A percentile compares a stretch with the other conserved stretches of the same genome.
Evolutionary conservation across 1,140 invertebrate species (phyloP).

Genomic region (Drosophila nebulosa): DNA sequence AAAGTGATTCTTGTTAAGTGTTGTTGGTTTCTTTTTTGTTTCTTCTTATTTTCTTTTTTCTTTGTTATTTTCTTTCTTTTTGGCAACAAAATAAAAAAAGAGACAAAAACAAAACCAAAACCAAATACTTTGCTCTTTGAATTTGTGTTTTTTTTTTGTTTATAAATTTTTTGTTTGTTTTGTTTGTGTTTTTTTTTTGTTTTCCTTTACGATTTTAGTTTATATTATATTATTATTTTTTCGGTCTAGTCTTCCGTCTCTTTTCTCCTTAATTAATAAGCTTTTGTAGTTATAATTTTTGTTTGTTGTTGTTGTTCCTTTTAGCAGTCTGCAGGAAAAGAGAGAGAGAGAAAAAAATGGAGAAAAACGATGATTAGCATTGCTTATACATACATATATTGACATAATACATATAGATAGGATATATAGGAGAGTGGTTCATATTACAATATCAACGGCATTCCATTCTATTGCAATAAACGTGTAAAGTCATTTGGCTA

Average conservation of each 20-base stretch:
- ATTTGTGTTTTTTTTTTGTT: constrained; percentile 17
- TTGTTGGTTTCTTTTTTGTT: constrained; percentile 3
- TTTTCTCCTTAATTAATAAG: constrained; percentile 62
- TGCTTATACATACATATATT: background rate
- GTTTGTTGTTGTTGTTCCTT: constrained; percentile 64
- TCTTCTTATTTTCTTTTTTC: background rate
- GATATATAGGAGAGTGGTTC: no score
- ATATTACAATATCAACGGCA: background rate
- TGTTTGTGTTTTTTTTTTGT: constrained; percentile 17
- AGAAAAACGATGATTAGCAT: background rate
- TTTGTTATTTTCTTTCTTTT: constrained; percentile 21
- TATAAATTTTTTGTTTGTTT: constrained; percentile 23
- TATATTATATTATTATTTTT: constrained; percentile 32
- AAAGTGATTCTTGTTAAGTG: constrained; percentile 50
- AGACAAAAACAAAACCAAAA: constrained; percentile 14
- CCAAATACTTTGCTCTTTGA: constrained; percentile 53
- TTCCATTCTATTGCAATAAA: no score
- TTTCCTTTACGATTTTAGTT: background rate
- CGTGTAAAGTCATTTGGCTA: background rate
- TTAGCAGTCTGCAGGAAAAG: constrained; percentile 62
- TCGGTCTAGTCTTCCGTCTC: constrained; percentile 70
- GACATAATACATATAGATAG: no score
- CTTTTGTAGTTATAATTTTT: constrained; percentile 38
- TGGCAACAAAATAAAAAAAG: no score
- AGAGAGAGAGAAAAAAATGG: background rate